Percentiles rank a stretch among this genome's conserved stretches.
Evolutionary conservation across 2,797 vertebrate genomes (phyloP).

Genomic region (Acanthurus leucopareius): DNA sequence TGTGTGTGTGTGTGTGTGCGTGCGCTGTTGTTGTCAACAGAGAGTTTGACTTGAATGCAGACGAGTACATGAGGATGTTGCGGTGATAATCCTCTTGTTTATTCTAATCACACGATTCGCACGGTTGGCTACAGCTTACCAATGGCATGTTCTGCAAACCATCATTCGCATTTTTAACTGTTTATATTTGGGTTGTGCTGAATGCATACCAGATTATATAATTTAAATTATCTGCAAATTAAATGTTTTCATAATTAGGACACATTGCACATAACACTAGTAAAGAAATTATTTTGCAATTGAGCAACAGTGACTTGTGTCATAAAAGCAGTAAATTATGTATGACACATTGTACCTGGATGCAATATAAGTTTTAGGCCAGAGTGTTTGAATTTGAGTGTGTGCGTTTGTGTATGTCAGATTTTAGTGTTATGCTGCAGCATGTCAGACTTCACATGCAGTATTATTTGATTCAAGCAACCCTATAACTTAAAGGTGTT

Average conservation of each 20-base stretch:
- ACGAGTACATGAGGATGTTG: slow-evolving; percentile 30
- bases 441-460: slow-evolving; percentile 51
- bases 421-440: slow-evolving; percentile 47
- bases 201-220: slow-evolving; percentile 1
- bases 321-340: slow-evolving; percentile 7
- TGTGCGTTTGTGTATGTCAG: slow-evolving; percentile 21
- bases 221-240: slow-evolving; percentile 38
- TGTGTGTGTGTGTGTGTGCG: slow-evolving; percentile 4
- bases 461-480: slow-evolving; percentile 49
- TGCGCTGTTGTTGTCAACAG: background rate
- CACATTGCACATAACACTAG: slow-evolving; percentile 33
- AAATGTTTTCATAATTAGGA: slow-evolving; percentile 20
- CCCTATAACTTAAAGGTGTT: slow-evolving; percentile 25
- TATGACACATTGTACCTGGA: slow-evolving; percentile 25
- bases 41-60: slow-evolving; percentile 48
- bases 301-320: slow-evolving; percentile 1
- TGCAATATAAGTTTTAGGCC: slow-evolving; percentile 21
- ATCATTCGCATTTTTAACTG: slow-evolving; percentile 38
- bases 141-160: slow-evolving; percentile 45
- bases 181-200: slow-evolving; percentile 28
- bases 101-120: slow-evolving; percentile 52
- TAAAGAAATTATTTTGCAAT: slow-evolving; percentile 37
- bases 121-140: slow-evolving; percentile 45
- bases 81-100: slow-evolving; percentile 33
- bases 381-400: slow-evolving; percentile 49